Percentiles rank a stretch among this genome's conserved stretches.
Evolutionary conservation across 2,113 vertebrate genomes (phyloP).

Genomic region (Chaenocephalus aceratus): DNA sequence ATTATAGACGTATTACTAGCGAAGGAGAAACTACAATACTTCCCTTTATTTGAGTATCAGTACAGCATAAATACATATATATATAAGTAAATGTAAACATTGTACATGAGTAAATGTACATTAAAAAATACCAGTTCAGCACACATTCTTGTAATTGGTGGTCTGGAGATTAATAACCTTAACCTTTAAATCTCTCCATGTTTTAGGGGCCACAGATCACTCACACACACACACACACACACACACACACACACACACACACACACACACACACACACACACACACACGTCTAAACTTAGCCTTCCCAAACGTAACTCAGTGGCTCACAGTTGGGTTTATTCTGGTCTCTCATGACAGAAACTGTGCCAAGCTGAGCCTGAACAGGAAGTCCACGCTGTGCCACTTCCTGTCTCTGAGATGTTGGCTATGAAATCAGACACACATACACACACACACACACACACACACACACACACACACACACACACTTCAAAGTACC

Average conservation of each 20-base stretch:
- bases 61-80: no score
- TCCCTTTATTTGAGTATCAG: background rate
- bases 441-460: constrained; percentile 34
- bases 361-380: constrained; percentile 56
- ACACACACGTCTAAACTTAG: constrained; percentile 52
- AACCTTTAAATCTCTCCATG: background rate
- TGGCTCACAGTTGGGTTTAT: constrained; percentile 53
- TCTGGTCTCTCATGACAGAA: constrained; percentile 55
- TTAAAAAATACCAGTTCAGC: no score
- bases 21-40: no score
- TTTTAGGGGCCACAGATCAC: background rate
- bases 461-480: constrained; percentile 29
- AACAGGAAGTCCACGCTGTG: constrained; percentile 64
- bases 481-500: background rate
- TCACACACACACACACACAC: background rate
- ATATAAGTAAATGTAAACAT: no score
- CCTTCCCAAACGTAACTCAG: constrained; percentile 18
- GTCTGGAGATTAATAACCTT: background rate
- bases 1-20: background rate
- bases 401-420: constrained; percentile 65
- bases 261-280: constrained; percentile 18
- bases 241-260: background rate
- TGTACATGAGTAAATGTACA: no score
- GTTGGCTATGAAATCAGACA: background rate
- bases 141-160: no score